Percentiles rank a stretch among this genome's conserved stretches.
phyloP scores from a whole-genome alignment of 2,888 invertebrate genomes.

The Neria commutata region DNA sequence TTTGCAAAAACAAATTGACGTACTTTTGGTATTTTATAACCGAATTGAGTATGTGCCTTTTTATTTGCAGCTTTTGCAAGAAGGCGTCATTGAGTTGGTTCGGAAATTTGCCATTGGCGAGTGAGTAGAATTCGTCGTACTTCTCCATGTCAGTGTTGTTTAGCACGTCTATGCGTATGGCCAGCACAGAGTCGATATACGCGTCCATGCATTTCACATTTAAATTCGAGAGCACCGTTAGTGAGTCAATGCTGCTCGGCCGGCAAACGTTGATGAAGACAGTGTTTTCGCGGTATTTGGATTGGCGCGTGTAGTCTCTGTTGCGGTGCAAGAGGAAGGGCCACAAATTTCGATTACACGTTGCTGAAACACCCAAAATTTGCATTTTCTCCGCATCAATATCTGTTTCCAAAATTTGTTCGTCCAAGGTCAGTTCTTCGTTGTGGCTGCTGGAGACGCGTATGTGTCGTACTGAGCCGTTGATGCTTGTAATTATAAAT shows the following conservation, averaged over 20 bases:
- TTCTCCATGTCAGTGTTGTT: conserved; percentile 33
- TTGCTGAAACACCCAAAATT: conserved; percentile 44
- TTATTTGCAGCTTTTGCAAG: conserved; percentile 47
- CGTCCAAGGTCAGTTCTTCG: conserved; percentile 29
- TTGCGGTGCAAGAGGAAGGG: conserved; percentile 44
- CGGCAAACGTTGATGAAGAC: conserved; percentile 39
- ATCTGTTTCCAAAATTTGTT: conserved; percentile 29
- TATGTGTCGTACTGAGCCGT: conserved; percentile 36
- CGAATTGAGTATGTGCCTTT: conserved; percentile 35
- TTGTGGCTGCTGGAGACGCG: conserved; percentile 26
- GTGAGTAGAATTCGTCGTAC: conserved; percentile 29
- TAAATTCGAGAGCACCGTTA: conserved; percentile 29
- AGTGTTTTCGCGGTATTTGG: conserved; percentile 18
- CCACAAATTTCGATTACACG: conserved; percentile 43
- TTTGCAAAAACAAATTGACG: background rate
- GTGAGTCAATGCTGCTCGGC: conserved; percentile 33
- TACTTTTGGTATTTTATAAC: conserved; percentile 33
- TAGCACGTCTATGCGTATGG: conserved; percentile 45
- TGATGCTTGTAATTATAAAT: conserved; percentile 44
- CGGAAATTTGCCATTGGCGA: conserved; percentile 23
- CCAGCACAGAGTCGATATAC: conserved; percentile 31
- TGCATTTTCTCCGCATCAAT: conserved; percentile 41
- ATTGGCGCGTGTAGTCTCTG: conserved; percentile 39
- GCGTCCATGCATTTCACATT: conserved; percentile 25
- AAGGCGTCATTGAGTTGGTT: conserved; percentile 35